phyloP scores from a whole-genome alignment of 2,888 invertebrate species.

The Dynastes maya region DNA sequence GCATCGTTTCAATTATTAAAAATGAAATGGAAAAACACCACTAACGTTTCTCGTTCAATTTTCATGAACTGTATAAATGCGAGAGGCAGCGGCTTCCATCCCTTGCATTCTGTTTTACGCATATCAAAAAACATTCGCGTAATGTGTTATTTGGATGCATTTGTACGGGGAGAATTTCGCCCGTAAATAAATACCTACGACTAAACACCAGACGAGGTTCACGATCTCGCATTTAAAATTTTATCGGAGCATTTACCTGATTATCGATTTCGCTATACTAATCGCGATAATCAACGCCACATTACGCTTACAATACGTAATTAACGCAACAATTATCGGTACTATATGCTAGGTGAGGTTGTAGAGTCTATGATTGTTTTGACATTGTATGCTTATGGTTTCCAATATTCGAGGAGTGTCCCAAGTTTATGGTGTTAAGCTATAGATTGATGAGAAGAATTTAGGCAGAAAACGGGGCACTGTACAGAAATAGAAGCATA shows the following conservation, averaged over 20 bases:
- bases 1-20: slow-evolving; percentile 56
- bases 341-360: neutral
- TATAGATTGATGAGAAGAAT: no score
- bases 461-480: no score
- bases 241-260: slow-evolving; percentile 55
- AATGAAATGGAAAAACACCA: slow-evolving; percentile 59
- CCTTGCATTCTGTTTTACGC: neutral
- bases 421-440: no score
- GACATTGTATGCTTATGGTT: neutral
- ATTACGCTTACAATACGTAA: neutral
- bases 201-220: slow-evolving; percentile 44
- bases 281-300: neutral
- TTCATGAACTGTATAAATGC: slow-evolving; percentile 37
- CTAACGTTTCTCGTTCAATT: slow-evolving; percentile 43
- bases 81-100: slow-evolving; percentile 33
- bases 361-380: neutral
- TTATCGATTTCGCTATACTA: slow-evolving; percentile 49
- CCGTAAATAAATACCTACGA: slow-evolving; percentile 55
- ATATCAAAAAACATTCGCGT: slow-evolving; percentile 28
- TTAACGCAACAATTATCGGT: slow-evolving; percentile 20
- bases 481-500: no score
- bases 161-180: slow-evolving; percentile 57
- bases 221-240: slow-evolving; percentile 58
- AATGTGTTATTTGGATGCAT: slow-evolving; percentile 59
- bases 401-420: neutral